Conservation (phyloP, 2,888 invertebrate species). For the Drosophila atripex region DNA sequence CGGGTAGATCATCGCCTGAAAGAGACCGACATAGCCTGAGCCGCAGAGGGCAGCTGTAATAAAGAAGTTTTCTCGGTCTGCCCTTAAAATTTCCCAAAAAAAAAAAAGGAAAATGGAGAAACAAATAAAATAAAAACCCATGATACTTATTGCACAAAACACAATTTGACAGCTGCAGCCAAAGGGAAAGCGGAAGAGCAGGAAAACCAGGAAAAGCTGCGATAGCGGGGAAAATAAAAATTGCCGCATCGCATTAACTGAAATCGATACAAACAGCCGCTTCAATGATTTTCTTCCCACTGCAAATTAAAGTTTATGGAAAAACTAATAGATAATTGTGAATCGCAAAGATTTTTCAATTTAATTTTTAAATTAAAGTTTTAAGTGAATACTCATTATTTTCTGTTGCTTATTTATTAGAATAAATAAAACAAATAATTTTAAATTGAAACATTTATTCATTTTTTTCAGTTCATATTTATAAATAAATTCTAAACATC, state of each 20-base stretch:
- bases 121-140: slow-evolving; percentile 2
- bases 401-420: no score
- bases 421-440: no score
- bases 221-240: slow-evolving; percentile 27
- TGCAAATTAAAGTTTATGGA: background rate
- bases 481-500: no score
- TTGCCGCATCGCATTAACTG: slow-evolving; percentile 45
- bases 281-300: slow-evolving; percentile 23
- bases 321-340: no score
- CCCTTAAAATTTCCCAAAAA: slow-evolving; percentile 18
- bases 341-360: no score
- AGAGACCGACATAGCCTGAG: slow-evolving; percentile 13
- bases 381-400: no score
- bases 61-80: slow-evolving; percentile 67
- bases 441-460: no score
- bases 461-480: no score
- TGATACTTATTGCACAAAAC: slow-evolving; percentile 59
- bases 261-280: slow-evolving; percentile 51
- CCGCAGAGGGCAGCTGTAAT: slow-evolving; percentile 45
- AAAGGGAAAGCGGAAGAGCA: slow-evolving; percentile 40
- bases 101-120: background rate
- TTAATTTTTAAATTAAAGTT: no score
- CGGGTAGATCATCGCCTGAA: background rate
- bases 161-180: slow-evolving; percentile 75
- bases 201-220: slow-evolving; percentile 14